phyloP scores from a whole-genome alignment of 1,140 invertebrate species.

The Tetramorium simillimum region DNA sequence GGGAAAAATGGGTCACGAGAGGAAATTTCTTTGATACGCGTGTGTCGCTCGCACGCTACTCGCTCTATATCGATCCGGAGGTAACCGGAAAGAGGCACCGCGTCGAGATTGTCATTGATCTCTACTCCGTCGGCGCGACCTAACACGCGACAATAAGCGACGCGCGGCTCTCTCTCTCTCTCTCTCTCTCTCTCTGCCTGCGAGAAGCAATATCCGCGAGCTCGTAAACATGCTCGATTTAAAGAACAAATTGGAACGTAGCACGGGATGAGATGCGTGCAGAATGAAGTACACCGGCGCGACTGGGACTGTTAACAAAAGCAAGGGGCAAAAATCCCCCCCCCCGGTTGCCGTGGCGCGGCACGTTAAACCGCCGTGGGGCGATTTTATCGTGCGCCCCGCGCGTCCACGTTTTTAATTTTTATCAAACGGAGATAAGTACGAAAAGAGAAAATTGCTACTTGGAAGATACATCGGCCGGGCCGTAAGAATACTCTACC shows the following conservation, averaged over 20 bases:
- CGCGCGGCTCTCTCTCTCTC: too few species aligned
- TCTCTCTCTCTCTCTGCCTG: background rate
- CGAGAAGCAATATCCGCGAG: background rate
- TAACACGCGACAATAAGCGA: background rate
- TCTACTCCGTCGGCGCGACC: background rate
- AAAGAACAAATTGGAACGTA: background rate
- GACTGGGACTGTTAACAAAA: background rate
- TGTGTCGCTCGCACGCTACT: background rate
- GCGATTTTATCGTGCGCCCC: conserved; percentile 24
- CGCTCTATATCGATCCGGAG: background rate
- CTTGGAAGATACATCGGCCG: conserved; percentile 40
- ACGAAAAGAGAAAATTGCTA: conserved; percentile 57
- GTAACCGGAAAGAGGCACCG: background rate
- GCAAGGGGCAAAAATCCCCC: background rate
- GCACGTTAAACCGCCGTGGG: background rate
- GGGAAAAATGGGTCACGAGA: background rate
- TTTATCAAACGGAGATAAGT: conserved; percentile 49
- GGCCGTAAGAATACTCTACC: conserved; percentile 47
- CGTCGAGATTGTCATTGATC: background rate
- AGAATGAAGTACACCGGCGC: background rate
- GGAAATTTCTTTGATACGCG: background rate
- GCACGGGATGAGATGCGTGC: background rate
- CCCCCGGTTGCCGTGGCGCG: background rate
- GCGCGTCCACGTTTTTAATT: conserved; percentile 50
- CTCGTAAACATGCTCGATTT: background rate